Evolutionary conservation across 2,888 invertebrate genomes (phyloP).

Genomic region (Ophion slaviceki): DNA sequence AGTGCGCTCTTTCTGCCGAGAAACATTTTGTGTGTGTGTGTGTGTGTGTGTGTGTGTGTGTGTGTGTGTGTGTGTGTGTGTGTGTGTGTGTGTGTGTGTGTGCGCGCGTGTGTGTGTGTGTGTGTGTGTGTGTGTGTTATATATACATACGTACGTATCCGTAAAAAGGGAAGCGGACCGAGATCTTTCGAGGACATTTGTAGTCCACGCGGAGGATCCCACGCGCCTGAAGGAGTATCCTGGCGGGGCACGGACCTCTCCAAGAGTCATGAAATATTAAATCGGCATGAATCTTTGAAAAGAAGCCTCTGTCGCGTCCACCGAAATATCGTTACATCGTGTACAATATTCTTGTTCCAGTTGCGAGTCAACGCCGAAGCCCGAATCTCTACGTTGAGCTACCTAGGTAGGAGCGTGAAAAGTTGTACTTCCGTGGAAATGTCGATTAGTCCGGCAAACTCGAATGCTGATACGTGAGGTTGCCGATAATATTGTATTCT

Average conservation of each 20-base stretch:
- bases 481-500: too few species aligned
- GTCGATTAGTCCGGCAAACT: not conserved
- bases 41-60: too few species aligned
- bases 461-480: not conserved
- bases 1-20: not conserved
- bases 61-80: too few species aligned
- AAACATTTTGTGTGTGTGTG: not conserved
- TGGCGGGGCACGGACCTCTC: constrained; percentile 46
- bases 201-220: constrained; percentile 41
- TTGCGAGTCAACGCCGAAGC: not conserved
- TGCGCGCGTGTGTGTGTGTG: too few species aligned
- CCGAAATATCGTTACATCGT: constrained; percentile 13
- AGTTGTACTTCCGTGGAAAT: not conserved
- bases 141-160: constrained; percentile 22
- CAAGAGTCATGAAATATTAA: constrained; percentile 59
- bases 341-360: constrained; percentile 17
- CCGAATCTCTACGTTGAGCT: constrained; percentile 8
- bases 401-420: not conserved
- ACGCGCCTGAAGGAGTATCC: constrained; percentile 15
- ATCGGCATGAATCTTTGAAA: constrained; percentile 63
- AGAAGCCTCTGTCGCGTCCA: constrained; percentile 21
- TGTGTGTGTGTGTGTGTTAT: not conserved
- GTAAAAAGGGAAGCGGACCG: not conserved
- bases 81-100: too few species aligned
- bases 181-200: constrained; percentile 46